phyloP scores from a whole-genome alignment of 2,797 vertebrate genomes.

The Gallinago nigripennis region DNA sequence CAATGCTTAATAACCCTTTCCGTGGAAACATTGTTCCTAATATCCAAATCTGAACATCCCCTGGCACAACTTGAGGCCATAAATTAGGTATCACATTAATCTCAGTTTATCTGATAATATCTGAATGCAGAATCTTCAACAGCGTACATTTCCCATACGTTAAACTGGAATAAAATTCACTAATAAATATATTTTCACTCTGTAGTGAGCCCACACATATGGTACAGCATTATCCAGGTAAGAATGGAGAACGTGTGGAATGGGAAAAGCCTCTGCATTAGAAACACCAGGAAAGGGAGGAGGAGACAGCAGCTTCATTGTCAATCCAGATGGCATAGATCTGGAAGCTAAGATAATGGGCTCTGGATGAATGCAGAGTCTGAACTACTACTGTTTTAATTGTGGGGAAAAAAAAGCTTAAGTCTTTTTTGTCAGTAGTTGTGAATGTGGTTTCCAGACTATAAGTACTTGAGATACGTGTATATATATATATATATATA shows the following conservation, averaged over 20 bases:
- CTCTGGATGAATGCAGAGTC: background rate
- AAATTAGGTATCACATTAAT: background rate
- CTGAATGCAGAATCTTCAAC: background rate
- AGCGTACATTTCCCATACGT: background rate
- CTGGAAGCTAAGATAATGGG: background rate
- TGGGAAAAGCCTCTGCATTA: background rate
- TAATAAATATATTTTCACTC: background rate
- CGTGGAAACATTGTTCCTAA: too few species aligned
- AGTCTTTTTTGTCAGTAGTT: background rate
- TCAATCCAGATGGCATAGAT: background rate
- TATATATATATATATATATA: fast-evolving
- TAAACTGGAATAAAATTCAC: background rate
- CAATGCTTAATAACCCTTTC: too few species aligned
- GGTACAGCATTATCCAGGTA: background rate
- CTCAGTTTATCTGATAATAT: background rate
- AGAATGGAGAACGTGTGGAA: background rate
- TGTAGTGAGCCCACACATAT: background rate
- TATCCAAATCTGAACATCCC: too few species aligned
- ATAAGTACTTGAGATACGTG: background rate
- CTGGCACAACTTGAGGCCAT: too few species aligned
- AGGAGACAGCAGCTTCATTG: background rate
- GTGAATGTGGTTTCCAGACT: background rate
- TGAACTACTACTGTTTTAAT: background rate
- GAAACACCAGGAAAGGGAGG: background rate
- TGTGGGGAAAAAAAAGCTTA: background rate